Conservation (phyloP, 1,140 invertebrate genomes). For the Cydia strobilella region DNA sequence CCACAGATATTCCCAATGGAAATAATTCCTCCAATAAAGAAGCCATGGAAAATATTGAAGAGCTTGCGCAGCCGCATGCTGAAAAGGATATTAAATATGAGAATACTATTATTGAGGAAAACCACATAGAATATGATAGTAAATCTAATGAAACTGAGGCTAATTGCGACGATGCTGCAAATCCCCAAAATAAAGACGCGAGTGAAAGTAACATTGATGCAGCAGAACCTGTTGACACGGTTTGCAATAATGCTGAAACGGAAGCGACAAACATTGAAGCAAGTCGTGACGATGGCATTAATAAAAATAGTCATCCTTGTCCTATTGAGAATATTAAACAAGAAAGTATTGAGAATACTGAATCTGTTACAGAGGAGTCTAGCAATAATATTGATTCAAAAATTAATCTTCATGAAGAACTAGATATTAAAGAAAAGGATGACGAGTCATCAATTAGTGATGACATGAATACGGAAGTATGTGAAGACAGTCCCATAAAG, state of each 20-base stretch:
- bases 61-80: neutral
- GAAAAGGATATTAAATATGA: neutral
- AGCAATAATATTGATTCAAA: neutral
- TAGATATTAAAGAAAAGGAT: neutral
- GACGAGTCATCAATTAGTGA: neutral
- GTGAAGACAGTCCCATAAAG: neutral
- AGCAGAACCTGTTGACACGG: neutral
- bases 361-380: neutral
- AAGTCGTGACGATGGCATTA: neutral
- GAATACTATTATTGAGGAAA: neutral
- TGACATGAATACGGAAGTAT: neutral
- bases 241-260: neutral
- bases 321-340: neutral
- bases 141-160: neutral
- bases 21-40: neutral
- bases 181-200: neutral
- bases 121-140: neutral
- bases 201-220: neutral
- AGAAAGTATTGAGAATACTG: neutral
- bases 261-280: neutral
- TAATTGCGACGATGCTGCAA: neutral
- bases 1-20: neutral
- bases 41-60: neutral
- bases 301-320: neutral
- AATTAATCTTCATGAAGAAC: neutral